Percentiles rank a stretch among this genome's conserved stretches.
Evolutionary conservation across 2,113 vertebrate species (phyloP).

Genomic region (Anguilla rostrata): DNA sequence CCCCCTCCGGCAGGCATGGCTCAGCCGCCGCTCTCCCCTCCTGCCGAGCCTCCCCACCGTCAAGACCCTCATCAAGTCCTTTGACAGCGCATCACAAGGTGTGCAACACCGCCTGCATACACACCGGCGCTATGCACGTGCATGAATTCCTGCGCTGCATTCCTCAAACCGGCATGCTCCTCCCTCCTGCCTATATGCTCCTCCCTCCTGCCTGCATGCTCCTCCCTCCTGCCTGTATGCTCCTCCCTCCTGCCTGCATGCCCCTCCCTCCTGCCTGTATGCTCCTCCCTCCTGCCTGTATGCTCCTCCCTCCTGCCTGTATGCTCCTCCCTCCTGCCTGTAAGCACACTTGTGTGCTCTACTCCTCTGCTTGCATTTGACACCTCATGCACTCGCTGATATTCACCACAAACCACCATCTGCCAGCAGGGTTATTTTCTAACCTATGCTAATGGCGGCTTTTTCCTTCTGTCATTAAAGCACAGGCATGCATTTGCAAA

Average conservation of each 20-base stretch:
- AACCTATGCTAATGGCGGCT: not conserved
- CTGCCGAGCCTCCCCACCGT: constrained; percentile 93
- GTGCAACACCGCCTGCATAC: constrained; percentile 27
- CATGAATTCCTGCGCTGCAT: too few relatives aligned
- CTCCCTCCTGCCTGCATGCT: too few relatives aligned
- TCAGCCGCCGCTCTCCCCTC: constrained; percentile 80
- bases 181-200: too few relatives aligned
- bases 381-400: not conserved
- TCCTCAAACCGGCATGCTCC: too few relatives aligned
- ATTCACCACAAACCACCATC: not conserved
- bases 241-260: too few relatives aligned
- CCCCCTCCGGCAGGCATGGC: constrained; percentile 77
- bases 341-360: not conserved
- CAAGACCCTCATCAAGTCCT: constrained; percentile 96
- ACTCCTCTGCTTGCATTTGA: not conserved
- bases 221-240: too few relatives aligned
- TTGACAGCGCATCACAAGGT: constrained; percentile 94
- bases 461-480: not conserved
- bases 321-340: too few relatives aligned
- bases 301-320: too few relatives aligned
- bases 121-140: too few relatives aligned
- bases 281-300: too few relatives aligned
- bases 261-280: too few relatives aligned
- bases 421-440: not conserved
- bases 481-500: not conserved